Conservation (phyloP, 35 echinoderm and acorn worm genomes). For the Apostichopus californicus region DNA sequence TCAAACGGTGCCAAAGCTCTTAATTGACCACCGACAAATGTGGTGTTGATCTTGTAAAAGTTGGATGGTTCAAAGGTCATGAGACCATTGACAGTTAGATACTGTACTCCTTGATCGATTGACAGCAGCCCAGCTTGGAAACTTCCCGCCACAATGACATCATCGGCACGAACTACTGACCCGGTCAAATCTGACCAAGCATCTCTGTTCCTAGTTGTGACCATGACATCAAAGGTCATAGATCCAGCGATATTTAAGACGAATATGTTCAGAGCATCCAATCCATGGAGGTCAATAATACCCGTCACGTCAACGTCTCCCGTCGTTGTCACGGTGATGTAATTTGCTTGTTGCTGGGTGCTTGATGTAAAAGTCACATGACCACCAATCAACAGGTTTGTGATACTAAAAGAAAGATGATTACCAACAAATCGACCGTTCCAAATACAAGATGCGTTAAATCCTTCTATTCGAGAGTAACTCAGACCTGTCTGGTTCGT, state of each 20-base stretch:
- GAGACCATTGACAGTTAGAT: constrained; percentile 34
- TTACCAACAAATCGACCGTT: constrained; percentile 48
- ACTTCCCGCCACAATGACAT: constrained; percentile 59
- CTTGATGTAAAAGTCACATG: constrained; percentile 58
- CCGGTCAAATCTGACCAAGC: constrained; percentile 43
- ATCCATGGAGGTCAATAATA: constrained; percentile 50
- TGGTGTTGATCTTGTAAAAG: constrained; percentile 36
- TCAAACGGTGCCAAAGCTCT: constrained; percentile 43
- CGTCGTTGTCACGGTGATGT: background rate
- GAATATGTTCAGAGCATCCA: background rate
- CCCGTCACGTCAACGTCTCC: constrained; percentile 51
- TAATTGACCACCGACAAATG: constrained; percentile 51
- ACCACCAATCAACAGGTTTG: constrained; percentile 50
- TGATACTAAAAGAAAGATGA: constrained; percentile 56
- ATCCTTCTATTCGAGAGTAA: constrained; percentile 47
- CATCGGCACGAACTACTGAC: constrained; percentile 57
- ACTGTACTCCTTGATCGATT: constrained; percentile 27
- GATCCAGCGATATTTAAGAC: constrained; percentile 46
- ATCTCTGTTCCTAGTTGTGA: constrained; percentile 10
- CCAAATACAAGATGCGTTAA: constrained; percentile 33
- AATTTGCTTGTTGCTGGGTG: constrained; percentile 44
- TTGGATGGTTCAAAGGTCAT: constrained; percentile 61
- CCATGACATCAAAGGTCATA: constrained; percentile 42
- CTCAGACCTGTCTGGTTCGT: constrained; percentile 34
- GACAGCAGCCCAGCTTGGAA: constrained; percentile 63